These are phyloP conservation scores for Colossoma macropomum DNA, from an alignment of 2,113 vertebrate species.

Conservation along the genomic window DNA sequence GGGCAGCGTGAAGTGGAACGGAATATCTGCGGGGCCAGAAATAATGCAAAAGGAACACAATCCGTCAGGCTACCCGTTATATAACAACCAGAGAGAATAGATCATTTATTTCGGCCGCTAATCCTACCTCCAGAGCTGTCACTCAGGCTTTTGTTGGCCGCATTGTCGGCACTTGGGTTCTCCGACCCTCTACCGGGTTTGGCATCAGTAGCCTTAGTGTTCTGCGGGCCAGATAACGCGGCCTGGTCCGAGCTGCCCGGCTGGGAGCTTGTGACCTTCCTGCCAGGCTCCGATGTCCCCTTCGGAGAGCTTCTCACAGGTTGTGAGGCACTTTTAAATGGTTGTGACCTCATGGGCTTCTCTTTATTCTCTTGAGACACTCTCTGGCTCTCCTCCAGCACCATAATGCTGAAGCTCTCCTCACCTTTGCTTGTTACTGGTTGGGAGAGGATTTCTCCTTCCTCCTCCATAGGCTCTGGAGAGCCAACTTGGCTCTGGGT, in stretches of 20 bases:
- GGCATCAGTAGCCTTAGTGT: slow-evolving; percentile 30
- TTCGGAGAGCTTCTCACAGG: slow-evolving; percentile 53
- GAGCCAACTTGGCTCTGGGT: slow-evolving; percentile 72
- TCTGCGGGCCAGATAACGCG: not conserved
- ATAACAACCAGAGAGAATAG: slow-evolving; percentile 1
- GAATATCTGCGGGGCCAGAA: slow-evolving; percentile 77
- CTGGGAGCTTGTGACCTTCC: slow-evolving; percentile 41
- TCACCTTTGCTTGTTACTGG: slow-evolving; percentile 17
- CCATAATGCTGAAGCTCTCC: slow-evolving; percentile 52
- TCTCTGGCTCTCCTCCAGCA: slow-evolving; percentile 68
- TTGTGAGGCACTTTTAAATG: slow-evolving; percentile 52
- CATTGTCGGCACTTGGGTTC: slow-evolving; percentile 35
- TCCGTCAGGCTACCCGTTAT: not conserved
- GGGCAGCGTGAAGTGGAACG: slow-evolving; percentile 87
- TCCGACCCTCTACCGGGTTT: slow-evolving; percentile 1
- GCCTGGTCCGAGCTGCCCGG: slow-evolving; percentile 35
- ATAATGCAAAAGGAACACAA: not conserved
- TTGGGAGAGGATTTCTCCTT: not conserved
- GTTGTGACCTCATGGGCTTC: slow-evolving; percentile 15
- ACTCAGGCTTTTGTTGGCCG: slow-evolving; percentile 77
- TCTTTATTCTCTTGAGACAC: slow-evolving; percentile 53
- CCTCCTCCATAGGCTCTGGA: slow-evolving; percentile 69
- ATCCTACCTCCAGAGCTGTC: slow-evolving; percentile 87
- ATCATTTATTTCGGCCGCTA: not conserved
- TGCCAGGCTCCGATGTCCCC: not conserved